Evolutionary conservation across 2,113 vertebrate genomes (phyloP), one percentile per base, ranked within the genome.

Genomic region (Lethenteron reissneri): DNA sequence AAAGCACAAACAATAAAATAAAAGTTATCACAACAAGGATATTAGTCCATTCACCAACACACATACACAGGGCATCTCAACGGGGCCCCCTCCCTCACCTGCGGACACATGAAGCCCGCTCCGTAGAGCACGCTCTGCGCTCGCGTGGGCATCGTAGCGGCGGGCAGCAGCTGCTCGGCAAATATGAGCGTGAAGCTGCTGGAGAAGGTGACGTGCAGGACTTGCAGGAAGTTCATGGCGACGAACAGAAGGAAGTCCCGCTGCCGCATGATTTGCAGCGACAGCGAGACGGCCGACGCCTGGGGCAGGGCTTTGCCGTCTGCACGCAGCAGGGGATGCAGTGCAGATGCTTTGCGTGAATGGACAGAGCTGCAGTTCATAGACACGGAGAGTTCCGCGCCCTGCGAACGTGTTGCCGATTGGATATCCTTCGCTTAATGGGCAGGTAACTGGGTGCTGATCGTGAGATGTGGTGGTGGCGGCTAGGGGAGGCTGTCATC

Each of bases 131-230:
- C 2, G 71, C 87, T 92, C 78, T 82, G 87, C 58, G 82, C 2
- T 59, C 82, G 76, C 3, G 86, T 81, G 8, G 87, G 83, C 71
- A 95, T 82, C 71, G 78, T 79, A 64, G 85, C 74, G 10, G 73
- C 76, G 8, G 87, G 88, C 76, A 95, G 87, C 72, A 96, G 85
- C 73, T 84, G 84, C 73, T 92, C 88, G 0, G 78, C 76, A 74
- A 91, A 91, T 75, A 95, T 92, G 77, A 94, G 83, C 78, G 87
- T 86, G 73, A 96, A 95, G 79, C 91, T 96, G 78, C 75, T 88
- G 73, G 84, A 86, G 78, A 92, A 86, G 6, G 85, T 81, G 59
- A 87, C 73, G 74, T 87, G 82, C 77, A 94, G 91, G 72, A 89
- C 85, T 80, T 91, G 87, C 76, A 85, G 89, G 76, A 90, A 92